Base-by-base conservation (phyloP, 2,113 vertebrate genomes). In the Phoxinus phoxinus region DNA sequence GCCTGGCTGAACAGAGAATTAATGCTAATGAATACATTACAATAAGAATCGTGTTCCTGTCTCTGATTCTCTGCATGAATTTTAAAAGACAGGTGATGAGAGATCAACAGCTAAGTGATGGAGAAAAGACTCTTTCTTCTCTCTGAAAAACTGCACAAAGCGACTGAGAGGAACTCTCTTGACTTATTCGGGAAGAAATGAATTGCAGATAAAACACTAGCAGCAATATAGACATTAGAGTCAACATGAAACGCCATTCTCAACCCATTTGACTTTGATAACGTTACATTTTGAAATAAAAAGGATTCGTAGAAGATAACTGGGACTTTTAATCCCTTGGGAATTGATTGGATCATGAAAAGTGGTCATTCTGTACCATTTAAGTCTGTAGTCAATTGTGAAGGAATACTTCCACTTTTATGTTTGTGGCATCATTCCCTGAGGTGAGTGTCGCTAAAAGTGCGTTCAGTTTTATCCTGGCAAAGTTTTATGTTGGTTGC, bases 1-100 rank as follows among this genome's bases (percentile, higher is more conserved):
- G 89, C 92, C 90, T 90, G 92, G 93, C 91, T 92, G 91, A 92
- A 93, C 90, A 90, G 89, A 79, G 84, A 93, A 95, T 93, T 91
- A 93, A 91, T 88, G 89, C 88, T 93, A 94, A 94, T 94, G 92
- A 94, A 94, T 91, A 89, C 89, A 90, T 93, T 89, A 92, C 92
- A 56, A 87, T 71, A 79, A 32, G 85, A 48, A 46, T 80, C 58
- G 27, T 79, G 46, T 92, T 86, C 76, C 88, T 87, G 44, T 88
- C 90, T 93, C 89, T 88, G 91, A 92, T 93, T 92, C 91, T 89
- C 87, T 82, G 87, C 85, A 85, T 88, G 71, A 86, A 87, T 90
- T 90, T 90, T 88, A 93, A 84, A 94, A 93, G 88, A 91, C 91
- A 92, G 89, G 88, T 78, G 90, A 93, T 88, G 21, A 72, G 90